phyloP scores from a whole-genome alignment of 1,140 invertebrate genomes.

The Trichoplusia ni region DNA sequence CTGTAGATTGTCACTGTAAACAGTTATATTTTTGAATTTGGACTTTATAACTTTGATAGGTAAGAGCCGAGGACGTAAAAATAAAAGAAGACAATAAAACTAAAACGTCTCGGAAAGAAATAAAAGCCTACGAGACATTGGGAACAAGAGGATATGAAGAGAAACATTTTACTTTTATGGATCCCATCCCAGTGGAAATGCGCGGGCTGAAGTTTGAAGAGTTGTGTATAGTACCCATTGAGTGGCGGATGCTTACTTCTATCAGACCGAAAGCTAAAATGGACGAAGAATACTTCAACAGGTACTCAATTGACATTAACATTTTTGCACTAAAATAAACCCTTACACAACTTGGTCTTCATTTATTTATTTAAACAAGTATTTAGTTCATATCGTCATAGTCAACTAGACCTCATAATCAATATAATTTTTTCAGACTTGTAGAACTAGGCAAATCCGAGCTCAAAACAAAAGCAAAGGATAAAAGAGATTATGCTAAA shows the following conservation, averaged over 20 bases:
- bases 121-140: constrained; percentile 80
- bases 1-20: constrained; percentile 31
- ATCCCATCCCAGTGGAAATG: constrained; percentile 93
- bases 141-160: constrained; percentile 80
- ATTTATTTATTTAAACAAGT: no score
- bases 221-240: constrained; percentile 92
- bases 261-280: constrained; percentile 89
- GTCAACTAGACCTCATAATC: no score
- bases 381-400: no score
- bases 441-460: constrained; percentile 91
- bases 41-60: constrained; percentile 48
- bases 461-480: constrained; percentile 85
- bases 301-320: constrained; percentile 73
- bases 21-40: constrained; percentile 8
- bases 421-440: constrained; percentile 82
- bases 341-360: no score
- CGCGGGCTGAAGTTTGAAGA: constrained; percentile 88
- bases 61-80: constrained; percentile 85
- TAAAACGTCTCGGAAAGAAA: constrained; percentile 85
- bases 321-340: no score
- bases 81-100: constrained; percentile 86
- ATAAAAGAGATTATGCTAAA: constrained; percentile 83
- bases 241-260: constrained; percentile 96
- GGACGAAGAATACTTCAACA: constrained; percentile 94
- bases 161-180: constrained; percentile 86